Evolutionary conservation across 2,797 vertebrate genomes (phyloP).

Genomic region (Meriones psammophilus): DNA sequence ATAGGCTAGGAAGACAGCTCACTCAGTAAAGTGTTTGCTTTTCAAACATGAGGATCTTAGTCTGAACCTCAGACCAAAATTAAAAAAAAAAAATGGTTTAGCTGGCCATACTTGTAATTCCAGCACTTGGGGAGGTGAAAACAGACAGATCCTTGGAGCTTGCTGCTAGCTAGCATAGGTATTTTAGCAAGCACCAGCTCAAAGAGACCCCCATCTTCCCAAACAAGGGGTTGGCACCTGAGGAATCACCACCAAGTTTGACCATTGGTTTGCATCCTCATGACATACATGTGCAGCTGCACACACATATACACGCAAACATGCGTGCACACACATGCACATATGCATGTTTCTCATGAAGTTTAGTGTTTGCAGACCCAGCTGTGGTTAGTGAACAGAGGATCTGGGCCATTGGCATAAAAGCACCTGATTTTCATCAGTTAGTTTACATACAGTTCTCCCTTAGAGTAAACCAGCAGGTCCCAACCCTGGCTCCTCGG

Average conservation of each 20-base stretch:
- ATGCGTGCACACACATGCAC: not conserved
- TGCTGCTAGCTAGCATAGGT: not conserved
- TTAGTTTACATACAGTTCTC: not conserved
- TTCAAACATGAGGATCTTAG: not conserved
- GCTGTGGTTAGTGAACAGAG: not conserved
- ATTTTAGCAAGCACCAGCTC: not conserved
- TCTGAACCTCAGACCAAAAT: not conserved
- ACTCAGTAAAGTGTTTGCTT: not conserved
- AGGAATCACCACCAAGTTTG: not conserved
- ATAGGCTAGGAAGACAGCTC: not conserved
- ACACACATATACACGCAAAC: not conserved
- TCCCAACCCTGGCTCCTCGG: not conserved
- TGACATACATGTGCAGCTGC: not conserved
- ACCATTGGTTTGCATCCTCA: not conserved
- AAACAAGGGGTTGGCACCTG: not conserved
- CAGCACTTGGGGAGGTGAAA: not conserved
- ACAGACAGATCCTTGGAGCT: not conserved
- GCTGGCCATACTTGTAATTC: not conserved
- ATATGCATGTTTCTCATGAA: not conserved
- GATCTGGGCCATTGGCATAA: not conserved
- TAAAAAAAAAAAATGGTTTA: not conserved
- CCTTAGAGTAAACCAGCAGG: not conserved
- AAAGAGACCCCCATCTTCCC: not conserved
- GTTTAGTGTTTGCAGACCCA: slow-evolving; percentile 7
- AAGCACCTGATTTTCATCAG: not conserved